Evolutionary conservation across 2,113 vertebrate species (phyloP).

Genomic region (Geococcyx californianus): DNA sequence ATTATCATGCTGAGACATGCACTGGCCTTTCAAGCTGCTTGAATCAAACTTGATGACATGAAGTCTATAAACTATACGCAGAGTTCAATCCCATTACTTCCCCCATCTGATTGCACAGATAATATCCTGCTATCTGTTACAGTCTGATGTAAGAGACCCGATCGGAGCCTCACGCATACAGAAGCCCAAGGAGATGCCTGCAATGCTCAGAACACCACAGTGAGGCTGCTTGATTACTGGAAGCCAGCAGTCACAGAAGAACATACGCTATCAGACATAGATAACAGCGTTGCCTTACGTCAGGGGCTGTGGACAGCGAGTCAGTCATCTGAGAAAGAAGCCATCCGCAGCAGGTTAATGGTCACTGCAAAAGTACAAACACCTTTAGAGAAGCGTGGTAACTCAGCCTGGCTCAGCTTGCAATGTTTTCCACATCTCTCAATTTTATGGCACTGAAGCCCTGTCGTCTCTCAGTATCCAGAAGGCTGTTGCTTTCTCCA

Average conservation of each 20-base stretch:
- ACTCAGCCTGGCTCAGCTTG: neutral
- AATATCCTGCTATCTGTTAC: neutral
- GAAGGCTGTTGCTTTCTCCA: neutral
- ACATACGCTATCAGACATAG: neutral
- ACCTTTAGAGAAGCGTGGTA: no score
- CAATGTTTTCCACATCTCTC: neutral
- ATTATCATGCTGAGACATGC: neutral
- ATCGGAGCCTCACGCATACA: fast-evolving
- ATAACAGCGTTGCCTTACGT: neutral
- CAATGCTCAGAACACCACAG: neutral
- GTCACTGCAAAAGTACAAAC: neutral
- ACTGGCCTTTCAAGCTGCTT: neutral
- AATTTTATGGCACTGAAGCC: neutral
- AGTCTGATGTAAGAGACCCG: neutral
- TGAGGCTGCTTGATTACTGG: neutral
- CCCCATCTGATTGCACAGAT: neutral
- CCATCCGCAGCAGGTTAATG: neutral
- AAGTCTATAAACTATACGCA: neutral
- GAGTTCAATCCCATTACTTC: neutral
- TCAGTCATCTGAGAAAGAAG: neutral
- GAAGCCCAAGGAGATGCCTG: neutral
- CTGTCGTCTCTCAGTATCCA: neutral
- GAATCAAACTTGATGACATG: neutral
- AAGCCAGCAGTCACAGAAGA: neutral
- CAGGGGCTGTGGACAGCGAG: neutral